These are phyloP conservation scores for Ciona savignyi DNA, from an alignment of 23 tunicate species.

Conservation along the genomic window DNA sequence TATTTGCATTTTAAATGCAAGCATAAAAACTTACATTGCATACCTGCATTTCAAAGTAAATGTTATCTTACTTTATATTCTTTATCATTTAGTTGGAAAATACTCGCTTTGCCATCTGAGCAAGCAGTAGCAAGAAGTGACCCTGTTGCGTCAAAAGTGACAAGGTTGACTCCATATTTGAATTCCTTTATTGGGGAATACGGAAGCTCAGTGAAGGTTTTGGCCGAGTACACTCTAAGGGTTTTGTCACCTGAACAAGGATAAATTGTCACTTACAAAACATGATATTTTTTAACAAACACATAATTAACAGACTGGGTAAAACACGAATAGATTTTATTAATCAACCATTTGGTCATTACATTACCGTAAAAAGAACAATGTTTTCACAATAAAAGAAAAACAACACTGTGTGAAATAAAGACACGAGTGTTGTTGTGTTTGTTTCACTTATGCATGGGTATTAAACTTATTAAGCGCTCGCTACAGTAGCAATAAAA, in stretches of 20 bases:
- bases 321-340: too few species aligned
- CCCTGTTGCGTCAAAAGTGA: slow-evolving; percentile 47
- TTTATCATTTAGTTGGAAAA: slow-evolving; percentile 33
- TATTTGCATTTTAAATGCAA: too few species aligned
- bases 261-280: background rate
- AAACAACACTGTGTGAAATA: too few species aligned
- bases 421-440: too few species aligned
- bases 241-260: slow-evolving; percentile 78
- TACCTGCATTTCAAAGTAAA: too few species aligned
- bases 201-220: slow-evolving; percentile 39
- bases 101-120: slow-evolving; percentile 77
- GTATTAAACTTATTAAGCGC: too few species aligned
- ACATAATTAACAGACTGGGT: background rate
- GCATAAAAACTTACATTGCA: too few species aligned
- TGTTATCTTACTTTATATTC: slow-evolving; percentile 25
- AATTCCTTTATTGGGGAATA: slow-evolving; percentile 76
- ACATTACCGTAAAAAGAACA: too few species aligned
- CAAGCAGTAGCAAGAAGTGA: slow-evolving; percentile 49
- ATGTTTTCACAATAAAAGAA: too few species aligned
- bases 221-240: slow-evolving; percentile 47
- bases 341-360: too few species aligned
- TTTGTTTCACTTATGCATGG: too few species aligned
- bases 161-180: slow-evolving; percentile 75
- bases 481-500: too few species aligned
- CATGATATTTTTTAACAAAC: background rate